Evolutionary conservation across 2,888 invertebrate genomes (phyloP).

Genomic region (Neuroscelio doddi): DNA sequence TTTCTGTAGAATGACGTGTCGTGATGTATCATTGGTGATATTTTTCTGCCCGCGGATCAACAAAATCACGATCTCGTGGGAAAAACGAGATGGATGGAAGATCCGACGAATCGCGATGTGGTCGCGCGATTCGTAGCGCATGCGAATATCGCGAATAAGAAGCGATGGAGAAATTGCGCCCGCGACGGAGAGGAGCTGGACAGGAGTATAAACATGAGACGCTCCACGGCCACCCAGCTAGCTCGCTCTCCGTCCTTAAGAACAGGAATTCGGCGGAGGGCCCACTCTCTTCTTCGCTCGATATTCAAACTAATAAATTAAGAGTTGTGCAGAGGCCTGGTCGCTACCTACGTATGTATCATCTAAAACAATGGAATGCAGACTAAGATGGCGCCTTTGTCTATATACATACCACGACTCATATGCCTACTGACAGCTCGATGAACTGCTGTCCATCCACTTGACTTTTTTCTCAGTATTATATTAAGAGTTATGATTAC

Average conservation of each 20-base stretch:
- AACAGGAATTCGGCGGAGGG: constrained; percentile 50
- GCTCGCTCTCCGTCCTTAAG: constrained; percentile 54
- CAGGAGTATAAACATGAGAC: constrained; percentile 59
- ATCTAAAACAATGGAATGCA: constrained; percentile 72
- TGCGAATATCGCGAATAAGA: constrained; percentile 24
- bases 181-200: constrained; percentile 32
- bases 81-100: not conserved
- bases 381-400: constrained; percentile 68
- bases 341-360: constrained; percentile 64
- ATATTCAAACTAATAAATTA: constrained; percentile 73
- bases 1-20: too few relatives aligned
- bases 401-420: constrained; percentile 39
- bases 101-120: constrained; percentile 23
- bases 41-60: too few relatives aligned
- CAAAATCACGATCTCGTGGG: not conserved
- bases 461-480: not conserved
- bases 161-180: constrained; percentile 27
- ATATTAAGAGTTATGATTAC: too few relatives aligned
- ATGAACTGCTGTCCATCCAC: constrained; percentile 7
- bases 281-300: constrained; percentile 58
- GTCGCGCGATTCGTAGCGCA: constrained; percentile 7
- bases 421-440: constrained; percentile 4
- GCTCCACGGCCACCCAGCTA: constrained; percentile 69
- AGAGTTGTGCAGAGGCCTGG: constrained; percentile 60
- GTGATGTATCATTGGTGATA: too few relatives aligned